Conservation (phyloP, 2,797 vertebrate species). For the Enteromius afrohamiltoni region DNA sequence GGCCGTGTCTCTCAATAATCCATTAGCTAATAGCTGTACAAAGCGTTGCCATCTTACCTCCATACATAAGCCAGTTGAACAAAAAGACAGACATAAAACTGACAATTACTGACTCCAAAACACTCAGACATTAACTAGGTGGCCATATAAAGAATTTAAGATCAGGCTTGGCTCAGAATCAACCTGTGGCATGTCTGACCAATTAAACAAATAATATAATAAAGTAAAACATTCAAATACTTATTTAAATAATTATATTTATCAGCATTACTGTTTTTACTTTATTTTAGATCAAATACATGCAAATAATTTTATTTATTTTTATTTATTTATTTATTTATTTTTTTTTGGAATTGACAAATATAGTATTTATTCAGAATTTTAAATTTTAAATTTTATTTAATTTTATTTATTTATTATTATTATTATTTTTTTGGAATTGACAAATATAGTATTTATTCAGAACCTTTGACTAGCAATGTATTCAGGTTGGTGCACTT, state of each 20-base stretch:
- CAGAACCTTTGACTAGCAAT: too few relatives aligned
- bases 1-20: slow-evolving; percentile 78
- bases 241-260: not conserved
- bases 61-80: slow-evolving; percentile 34
- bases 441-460: too few relatives aligned
- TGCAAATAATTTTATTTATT: not conserved
- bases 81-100: slow-evolving; percentile 47
- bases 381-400: too few relatives aligned
- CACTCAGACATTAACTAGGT: not conserved
- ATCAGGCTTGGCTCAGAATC: not conserved
- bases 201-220: not conserved
- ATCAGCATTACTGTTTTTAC: not conserved
- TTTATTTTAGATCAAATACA: not conserved
- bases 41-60: slow-evolving; percentile 65
- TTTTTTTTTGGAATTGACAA: not conserved
- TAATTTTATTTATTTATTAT: too few relatives aligned
- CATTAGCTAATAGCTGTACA: slow-evolving; percentile 83
- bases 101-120: slow-evolving; percentile 29
- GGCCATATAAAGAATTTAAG: not conserved
- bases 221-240: not conserved
- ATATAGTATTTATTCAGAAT: not conserved
- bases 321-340: too few relatives aligned
- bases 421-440: not conserved
- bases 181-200: not conserved
- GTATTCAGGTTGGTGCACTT: too few relatives aligned